phyloP scores from a whole-genome alignment of 2,888 invertebrate genomes.

The Agrotis segetum region DNA sequence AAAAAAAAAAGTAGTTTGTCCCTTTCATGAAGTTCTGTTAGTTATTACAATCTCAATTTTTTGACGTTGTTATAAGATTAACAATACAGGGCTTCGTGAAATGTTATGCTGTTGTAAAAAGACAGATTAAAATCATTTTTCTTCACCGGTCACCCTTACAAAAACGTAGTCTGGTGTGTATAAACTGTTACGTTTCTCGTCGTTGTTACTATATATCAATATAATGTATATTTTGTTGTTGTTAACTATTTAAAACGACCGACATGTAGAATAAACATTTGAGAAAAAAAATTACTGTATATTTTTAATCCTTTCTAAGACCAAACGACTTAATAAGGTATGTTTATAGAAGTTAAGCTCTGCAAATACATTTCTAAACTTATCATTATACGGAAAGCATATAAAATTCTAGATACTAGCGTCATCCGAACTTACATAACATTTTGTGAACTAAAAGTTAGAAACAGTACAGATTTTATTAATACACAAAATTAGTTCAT shows the following conservation, averaged over 20 bases:
- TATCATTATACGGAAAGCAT: background rate
- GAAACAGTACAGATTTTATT: too few relatives aligned
- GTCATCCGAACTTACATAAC: too few relatives aligned
- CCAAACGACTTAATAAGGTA: too few relatives aligned
- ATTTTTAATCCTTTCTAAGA: conserved; percentile 37
- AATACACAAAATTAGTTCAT: background rate
- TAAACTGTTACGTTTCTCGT: conserved; percentile 79
- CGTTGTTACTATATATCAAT: conserved; percentile 87
- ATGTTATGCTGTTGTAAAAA: background rate
- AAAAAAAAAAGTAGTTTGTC: too few relatives aligned
- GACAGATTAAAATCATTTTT: conserved; percentile 16
- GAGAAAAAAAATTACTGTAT: conserved; percentile 68
- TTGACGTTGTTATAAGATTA: background rate
- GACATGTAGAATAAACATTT: conserved; percentile 88
- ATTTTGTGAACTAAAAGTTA: too few relatives aligned
- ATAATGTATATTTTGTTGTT: conserved; percentile 89
- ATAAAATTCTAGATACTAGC: background rate
- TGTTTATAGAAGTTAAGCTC: background rate
- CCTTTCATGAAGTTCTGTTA: background rate
- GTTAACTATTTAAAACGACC: conserved; percentile 88
- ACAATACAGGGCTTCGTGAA: background rate
- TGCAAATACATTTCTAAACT: too few relatives aligned
- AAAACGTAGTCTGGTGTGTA: conserved; percentile 76
- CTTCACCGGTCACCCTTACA: conserved; percentile 78
- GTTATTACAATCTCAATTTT: background rate